Percentiles rank a stretch among this genome's conserved stretches.
Evolutionary conservation across 2,888 invertebrate species (phyloP).

Genomic region (Neuroscelio doddi): DNA sequence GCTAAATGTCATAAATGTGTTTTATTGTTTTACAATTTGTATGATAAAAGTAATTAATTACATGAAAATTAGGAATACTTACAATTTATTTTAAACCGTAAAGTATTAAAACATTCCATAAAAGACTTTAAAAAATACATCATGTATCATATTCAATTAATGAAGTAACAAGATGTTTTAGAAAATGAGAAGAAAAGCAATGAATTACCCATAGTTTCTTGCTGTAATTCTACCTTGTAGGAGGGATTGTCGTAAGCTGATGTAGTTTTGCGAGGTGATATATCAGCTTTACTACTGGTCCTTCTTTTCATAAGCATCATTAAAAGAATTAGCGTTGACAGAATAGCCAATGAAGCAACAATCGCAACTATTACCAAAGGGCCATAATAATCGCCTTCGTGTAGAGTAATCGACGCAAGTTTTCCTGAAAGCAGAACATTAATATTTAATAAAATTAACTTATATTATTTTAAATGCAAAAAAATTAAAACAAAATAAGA

Average conservation of each 20-base stretch:
- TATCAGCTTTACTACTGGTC: constrained; percentile 80
- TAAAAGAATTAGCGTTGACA: constrained; percentile 85
- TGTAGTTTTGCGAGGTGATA: constrained; percentile 87
- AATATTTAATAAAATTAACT: no score
- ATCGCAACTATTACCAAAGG: constrained; percentile 91
- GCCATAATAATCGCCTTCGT: constrained; percentile 87
- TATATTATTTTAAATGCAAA: no score
- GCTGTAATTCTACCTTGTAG: constrained; percentile 94
- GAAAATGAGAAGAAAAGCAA: constrained; percentile 49
- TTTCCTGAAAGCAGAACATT: constrained; percentile 74
- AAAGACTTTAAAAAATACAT: background rate
- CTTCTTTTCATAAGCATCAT: constrained; percentile 85
- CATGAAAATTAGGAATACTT: constrained; percentile 6
- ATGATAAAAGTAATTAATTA: background rate
- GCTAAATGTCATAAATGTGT: no score
- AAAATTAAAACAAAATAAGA: no score
- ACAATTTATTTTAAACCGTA: no score
- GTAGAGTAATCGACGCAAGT: constrained; percentile 74
- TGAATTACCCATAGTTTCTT: constrained; percentile 89
- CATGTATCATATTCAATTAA: background rate
- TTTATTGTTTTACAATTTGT: no score
- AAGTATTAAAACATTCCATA: no score
- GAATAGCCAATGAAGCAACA: constrained; percentile 87
- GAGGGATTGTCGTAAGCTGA: constrained; percentile 95
- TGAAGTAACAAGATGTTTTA: background rate